Evolutionary conservation across 2,113 vertebrate species (phyloP), one percentile per base, ranked within the genome.

Genomic region (Fregata magnificens): DNA sequence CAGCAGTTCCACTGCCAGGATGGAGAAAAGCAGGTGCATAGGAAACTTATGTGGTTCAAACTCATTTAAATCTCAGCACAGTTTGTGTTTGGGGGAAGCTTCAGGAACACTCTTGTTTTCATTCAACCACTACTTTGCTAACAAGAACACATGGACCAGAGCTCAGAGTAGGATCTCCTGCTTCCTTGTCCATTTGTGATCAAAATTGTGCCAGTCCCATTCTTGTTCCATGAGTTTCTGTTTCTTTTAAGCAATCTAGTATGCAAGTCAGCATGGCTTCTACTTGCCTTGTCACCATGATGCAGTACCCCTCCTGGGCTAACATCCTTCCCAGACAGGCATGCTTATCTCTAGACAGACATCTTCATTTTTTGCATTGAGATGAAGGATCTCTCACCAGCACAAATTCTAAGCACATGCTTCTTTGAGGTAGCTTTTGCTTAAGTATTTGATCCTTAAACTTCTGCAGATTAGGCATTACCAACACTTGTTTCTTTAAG

Each of bases 371-470:
- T 31, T 50, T 28, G 52, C 52, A 7, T 69, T 15, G n/a, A 36
- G 24, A 47, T 19, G 36, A 86, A 36, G 29, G 11, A 78, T 61
- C 70, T 86, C 67, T 34, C 56, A 18, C 29, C 62, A 47, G 85
- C 82, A 56, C 63, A n/a, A 45, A 92, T 55, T 56, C 69, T 69
- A 11, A 90, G 52, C 76, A 62, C 70, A 7, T 2, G 5, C 67
- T 79, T 38, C 2, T 52, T 76, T 47, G 55, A 80, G 52, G 88
- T 85, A 56, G 71, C 61, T 93, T 94, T 84, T 72, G 15, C 62
- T 90, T 29, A 36, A 85, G 50, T 62, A 47, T 86, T 89, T 95
- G 77, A 92, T 95, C 95, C 84, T 77, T 85, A 26, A 85, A 77
- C 59, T 88, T 18, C 49, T 65, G 71, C 81, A 84, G 81, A 88